A percentile compares a stretch with the other conserved stretches of the same genome.
phyloP scores from a whole-genome alignment of 2,797 vertebrate genomes.

The Sebastes cheni region DNA sequence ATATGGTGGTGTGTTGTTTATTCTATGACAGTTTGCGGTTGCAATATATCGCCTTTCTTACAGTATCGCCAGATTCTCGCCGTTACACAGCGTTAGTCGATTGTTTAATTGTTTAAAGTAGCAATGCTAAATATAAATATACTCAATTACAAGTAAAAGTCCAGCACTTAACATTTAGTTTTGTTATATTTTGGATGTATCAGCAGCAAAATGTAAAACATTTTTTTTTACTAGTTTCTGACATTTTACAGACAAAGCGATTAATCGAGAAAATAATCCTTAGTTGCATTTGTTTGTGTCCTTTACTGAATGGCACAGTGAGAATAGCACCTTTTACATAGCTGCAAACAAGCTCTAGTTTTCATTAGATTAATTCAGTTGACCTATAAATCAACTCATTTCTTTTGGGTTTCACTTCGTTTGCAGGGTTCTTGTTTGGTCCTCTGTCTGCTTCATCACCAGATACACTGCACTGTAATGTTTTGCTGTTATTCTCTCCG shows the following conservation, averaged over 20 bases:
- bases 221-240: neutral
- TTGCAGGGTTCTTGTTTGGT: slow-evolving; percentile 4
- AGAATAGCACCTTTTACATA: neutral
- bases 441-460: slow-evolving; percentile 28
- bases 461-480: slow-evolving; percentile 34
- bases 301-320: neutral
- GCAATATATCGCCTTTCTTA: no score
- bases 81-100: neutral
- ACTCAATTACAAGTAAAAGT: neutral
- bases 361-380: neutral
- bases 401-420: neutral
- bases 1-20: no score
- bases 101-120: neutral
- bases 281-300: neutral
- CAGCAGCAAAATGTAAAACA: neutral
- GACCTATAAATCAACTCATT: neutral
- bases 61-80: fast-evolving
- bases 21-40: no score
- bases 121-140: neutral
- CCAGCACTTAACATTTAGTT: neutral
- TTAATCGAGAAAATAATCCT: neutral
- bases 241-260: neutral
- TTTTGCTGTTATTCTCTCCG: slow-evolving; percentile 28
- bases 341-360: neutral
- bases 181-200: neutral